Percentiles rank a stretch among this genome's conserved stretches.
These are phyloP conservation scores for Deilephila porcellus DNA, from an alignment of 2,888 invertebrate species.

Conservation along the genomic window DNA sequence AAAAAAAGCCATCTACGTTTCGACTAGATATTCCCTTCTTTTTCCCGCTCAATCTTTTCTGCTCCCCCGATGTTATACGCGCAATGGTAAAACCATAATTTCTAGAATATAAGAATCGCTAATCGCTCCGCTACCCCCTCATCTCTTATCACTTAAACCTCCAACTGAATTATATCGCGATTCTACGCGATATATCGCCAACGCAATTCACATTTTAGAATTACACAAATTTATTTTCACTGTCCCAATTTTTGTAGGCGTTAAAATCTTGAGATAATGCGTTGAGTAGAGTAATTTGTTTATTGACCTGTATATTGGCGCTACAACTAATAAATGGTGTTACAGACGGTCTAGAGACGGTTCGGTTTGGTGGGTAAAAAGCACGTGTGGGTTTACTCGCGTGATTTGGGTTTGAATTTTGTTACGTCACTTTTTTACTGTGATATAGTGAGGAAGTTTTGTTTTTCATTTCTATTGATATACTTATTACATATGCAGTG, in stretches of 20 bases:
- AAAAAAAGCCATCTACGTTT: too few species aligned
- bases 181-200: neutral
- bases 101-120: neutral
- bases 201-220: conserved; percentile 13
- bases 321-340: neutral
- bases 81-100: too few species aligned
- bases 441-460: too few species aligned
- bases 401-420: too few species aligned
- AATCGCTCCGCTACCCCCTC: neutral
- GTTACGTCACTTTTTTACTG: too few species aligned
- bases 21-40: too few species aligned
- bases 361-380: neutral
- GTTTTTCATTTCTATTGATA: too few species aligned
- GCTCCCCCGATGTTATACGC: too few species aligned
- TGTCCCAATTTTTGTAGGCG: conserved; percentile 16
- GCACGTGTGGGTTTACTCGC: neutral
- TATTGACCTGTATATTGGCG: conserved; percentile 7
- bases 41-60: too few species aligned
- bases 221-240: neutral
- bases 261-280: conserved; percentile 9
- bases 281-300: neutral
- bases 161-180: neutral
- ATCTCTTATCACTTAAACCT: neutral
- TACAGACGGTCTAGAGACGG: neutral
- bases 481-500: too few species aligned